Base-by-base conservation (phyloP, 1,140 invertebrate genomes). In the Drosophila oshimai region DNA sequence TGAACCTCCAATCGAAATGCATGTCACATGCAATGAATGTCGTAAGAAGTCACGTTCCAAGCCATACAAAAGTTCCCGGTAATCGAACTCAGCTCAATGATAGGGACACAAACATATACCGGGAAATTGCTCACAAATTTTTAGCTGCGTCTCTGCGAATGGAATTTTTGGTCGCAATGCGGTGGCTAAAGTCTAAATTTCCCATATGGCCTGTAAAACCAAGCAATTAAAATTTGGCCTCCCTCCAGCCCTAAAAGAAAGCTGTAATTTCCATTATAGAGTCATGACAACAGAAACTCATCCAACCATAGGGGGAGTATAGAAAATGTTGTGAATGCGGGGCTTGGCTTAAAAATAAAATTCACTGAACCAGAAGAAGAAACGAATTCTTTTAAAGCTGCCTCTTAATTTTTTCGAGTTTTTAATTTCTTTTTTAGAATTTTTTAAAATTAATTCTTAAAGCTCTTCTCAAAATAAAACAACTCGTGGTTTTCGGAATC, bases 131-230 rank as follows among this genome's bases (percentile, higher is more conserved):
- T 41, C 17, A 6, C 61, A 46, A 44, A 53, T 34, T 54, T 58
- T 24, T 49, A n/a, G 13, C 20, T 53, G 39, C 33, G 29, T 47
- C 26, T 49, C 36, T 33, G 41, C 64, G 57, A 60, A 34, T 46
- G 34, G 47, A 80, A 80, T 64, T 36, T 36, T 69, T 51, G 37
- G 51, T 39, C 20, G 57, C 37, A 33, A 10, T 24, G 53, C 18
- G 2, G 6, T n/a, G 46, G 42, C 26, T 34, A 13, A 46, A 50
- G 47, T 33, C 53, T 46, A 61, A 65, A 84, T 84, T 79, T 74
- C 80, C 79, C 75, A 79, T 61, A 75, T 64, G 80, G 47, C 50
- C 53, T 55, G 75, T 86, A 86, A 75, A 83, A 44, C 50, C 28
- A 28, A 67, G 47, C 70, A 83, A 74, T 86, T 74, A 72, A 64